Percentiles rank a stretch among this genome's conserved stretches.
These are phyloP conservation scores for Tychaedon coryphoeus DNA, from an alignment of 2,113 vertebrate genomes.

Conservation along the genomic window DNA sequence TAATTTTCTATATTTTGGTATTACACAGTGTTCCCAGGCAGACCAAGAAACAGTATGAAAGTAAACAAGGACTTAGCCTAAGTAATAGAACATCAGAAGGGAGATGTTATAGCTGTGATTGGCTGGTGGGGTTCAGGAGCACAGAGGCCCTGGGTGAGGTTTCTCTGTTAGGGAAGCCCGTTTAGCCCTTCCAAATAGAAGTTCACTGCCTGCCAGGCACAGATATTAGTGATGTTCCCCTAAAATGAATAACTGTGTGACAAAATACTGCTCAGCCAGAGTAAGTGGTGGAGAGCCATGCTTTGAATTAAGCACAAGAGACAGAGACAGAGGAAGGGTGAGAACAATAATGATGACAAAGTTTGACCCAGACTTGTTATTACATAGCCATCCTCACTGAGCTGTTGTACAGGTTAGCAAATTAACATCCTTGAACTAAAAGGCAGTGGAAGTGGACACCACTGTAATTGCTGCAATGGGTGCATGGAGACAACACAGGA, in stretches of 20 bases:
- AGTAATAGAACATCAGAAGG: background rate
- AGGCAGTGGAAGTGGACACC: background rate
- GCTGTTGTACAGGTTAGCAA: background rate
- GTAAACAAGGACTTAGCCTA: background rate
- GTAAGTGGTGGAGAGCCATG: background rate
- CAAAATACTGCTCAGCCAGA: background rate
- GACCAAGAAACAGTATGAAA: background rate
- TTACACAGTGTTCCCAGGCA: background rate
- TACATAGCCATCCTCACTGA: background rate
- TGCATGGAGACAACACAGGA: background rate
- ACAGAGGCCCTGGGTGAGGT: background rate
- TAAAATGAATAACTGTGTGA: background rate
- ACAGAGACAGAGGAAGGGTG: background rate
- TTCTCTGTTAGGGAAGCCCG: background rate
- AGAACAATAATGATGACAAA: accelerated
- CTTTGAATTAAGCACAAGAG: background rate
- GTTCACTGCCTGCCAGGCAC: background rate
- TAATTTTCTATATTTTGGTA: background rate
- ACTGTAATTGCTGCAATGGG: background rate
- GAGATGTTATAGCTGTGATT: background rate
- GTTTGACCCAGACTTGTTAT: background rate
- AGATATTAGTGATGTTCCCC: background rate
- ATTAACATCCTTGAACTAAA: background rate
- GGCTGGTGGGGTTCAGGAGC: accelerated
- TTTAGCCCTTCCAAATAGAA: background rate